Conservation (phyloP, 2,113 vertebrate genomes). For the Antigone vipio region DNA sequence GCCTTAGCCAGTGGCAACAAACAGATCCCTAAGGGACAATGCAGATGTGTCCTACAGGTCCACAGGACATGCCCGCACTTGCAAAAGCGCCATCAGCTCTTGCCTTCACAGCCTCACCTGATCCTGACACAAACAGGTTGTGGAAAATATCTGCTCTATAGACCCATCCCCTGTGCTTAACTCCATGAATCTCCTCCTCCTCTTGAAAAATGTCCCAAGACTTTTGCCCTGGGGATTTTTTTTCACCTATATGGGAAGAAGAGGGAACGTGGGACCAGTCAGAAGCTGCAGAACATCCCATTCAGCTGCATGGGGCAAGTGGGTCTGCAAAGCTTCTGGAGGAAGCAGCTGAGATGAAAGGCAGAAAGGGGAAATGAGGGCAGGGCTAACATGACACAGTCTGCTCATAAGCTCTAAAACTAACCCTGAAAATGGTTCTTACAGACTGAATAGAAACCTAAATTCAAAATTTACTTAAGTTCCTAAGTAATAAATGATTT, state of each 20-base stretch:
- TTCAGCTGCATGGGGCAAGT: not conserved
- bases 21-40: not conserved
- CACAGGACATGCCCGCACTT: not conserved
- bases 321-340: not conserved
- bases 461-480: not conserved
- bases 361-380: not conserved
- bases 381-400: not conserved
- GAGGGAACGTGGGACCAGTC: not conserved
- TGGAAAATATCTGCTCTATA: not conserved
- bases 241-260: not conserved
- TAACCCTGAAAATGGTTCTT: not conserved
- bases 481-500: not conserved
- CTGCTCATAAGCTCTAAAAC: not conserved
- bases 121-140: not conserved
- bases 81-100: not conserved
- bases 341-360: not conserved
- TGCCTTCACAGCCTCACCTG: not conserved
- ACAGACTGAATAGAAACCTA: slow-evolving; percentile 2
- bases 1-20: not conserved
- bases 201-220: not conserved
- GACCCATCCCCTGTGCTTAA: not conserved
- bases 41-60: not conserved
- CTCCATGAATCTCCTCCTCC: not conserved
- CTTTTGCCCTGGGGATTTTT: not conserved
- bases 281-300: not conserved